Evolutionary conservation across 1,140 invertebrate species (phyloP).

Genomic region (Drosophila melanica): DNA sequence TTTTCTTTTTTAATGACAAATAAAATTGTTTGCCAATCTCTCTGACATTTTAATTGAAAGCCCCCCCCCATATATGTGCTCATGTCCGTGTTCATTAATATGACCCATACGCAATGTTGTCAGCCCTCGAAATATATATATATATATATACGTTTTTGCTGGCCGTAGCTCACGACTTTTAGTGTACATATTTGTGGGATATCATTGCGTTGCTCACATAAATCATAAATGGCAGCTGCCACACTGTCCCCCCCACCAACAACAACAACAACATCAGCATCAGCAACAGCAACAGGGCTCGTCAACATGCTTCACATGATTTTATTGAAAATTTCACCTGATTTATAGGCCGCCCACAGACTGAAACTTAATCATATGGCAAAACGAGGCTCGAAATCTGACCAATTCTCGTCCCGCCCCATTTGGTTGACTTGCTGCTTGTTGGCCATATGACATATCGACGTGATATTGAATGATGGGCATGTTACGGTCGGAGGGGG

Average conservation of each 20-base stretch:
- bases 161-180: constrained; percentile 22
- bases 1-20: neutral
- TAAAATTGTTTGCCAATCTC: constrained; percentile 32
- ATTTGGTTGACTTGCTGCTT: neutral
- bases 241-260: constrained; percentile 6
- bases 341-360: constrained; percentile 55
- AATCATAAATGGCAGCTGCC: constrained; percentile 55
- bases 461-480: constrained; percentile 56
- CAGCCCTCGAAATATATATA: constrained; percentile 40
- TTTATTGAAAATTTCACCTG: constrained; percentile 69
- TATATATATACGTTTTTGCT: constrained; percentile 47
- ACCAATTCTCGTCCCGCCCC: constrained; percentile 13
- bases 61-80: constrained; percentile 14
- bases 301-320: constrained; percentile 59
- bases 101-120: constrained; percentile 47
- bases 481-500: neutral
- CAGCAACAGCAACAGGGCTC: constrained; percentile 30
- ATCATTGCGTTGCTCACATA: constrained; percentile 57
- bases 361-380: constrained; percentile 50
- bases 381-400: constrained; percentile 47
- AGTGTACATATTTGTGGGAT: constrained; percentile 34
- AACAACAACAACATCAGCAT: constrained; percentile 2
- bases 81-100: constrained; percentile 46
- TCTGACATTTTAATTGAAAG: constrained; percentile 64
- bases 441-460: constrained; percentile 29